phyloP scores from a whole-genome alignment of 1,140 invertebrate genomes.

The Mylabris phalerata region DNA sequence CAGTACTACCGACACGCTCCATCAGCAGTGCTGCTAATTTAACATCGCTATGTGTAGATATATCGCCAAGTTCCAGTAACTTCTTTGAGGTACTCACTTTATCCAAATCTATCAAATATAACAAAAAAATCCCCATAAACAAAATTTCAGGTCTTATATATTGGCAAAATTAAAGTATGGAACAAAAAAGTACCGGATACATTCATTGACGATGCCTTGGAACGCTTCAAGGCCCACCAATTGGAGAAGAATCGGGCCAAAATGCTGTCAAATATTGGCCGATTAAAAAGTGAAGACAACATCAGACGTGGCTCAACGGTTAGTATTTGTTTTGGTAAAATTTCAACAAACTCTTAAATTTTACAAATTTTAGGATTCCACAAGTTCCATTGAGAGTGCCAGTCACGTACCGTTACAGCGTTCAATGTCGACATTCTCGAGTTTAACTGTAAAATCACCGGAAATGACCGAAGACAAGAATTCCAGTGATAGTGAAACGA shows the following conservation, averaged over 20 bases:
- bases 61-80: constrained; percentile 76
- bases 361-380: constrained; percentile 1
- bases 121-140: too few species aligned
- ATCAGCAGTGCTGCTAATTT: constrained; percentile 51
- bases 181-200: constrained; percentile 78
- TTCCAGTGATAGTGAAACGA: constrained; percentile 5
- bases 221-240: constrained; percentile 75
- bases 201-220: constrained; percentile 84
- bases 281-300: constrained; percentile 31
- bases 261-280: constrained; percentile 25
- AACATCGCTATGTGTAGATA: constrained; percentile 66
- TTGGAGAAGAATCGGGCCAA: constrained; percentile 39
- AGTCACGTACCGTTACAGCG: constrained; percentile 6
- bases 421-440: constrained; percentile 7
- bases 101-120: too few species aligned
- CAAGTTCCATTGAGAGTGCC: constrained; percentile 7
- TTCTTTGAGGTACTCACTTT: constrained; percentile 64
- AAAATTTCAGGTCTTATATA: constrained; percentile 66
- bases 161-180: constrained; percentile 80
- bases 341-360: background rate
- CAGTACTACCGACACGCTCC: constrained; percentile 24
- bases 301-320: constrained; percentile 30
- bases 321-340: background rate
- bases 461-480: background rate
- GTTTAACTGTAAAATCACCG: background rate